Evolutionary conservation across 2,113 vertebrate species (phyloP), one percentile per base, ranked within the genome.

Genomic region (Aldabrachelys gigantea): DNA sequence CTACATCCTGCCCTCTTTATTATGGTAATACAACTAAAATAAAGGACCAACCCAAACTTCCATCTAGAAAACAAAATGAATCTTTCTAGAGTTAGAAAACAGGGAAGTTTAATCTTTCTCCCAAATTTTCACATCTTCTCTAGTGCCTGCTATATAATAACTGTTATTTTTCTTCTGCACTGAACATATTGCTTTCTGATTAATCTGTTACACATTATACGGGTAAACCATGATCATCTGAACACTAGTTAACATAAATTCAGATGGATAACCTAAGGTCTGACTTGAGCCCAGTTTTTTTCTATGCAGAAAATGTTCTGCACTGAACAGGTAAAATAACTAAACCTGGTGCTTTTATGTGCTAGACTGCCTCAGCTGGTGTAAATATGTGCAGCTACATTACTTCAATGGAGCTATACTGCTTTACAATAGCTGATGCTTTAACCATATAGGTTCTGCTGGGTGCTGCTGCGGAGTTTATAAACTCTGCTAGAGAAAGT

Each of bases 101-200:
- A 94, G 82, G 53, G 54, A 93, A 92, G 78, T 90, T 76, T 92
- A 84, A 95, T 94, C n/a, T 24, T 94, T 92, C 95, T 87, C 87
- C 49, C 8, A 59, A 47, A 52, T 79, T 41, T 29, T 47, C 12
- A 27, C 38, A 78, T 78, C 13, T 44, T 78, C 75, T 78, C 24
- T 78, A 25, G 44, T 25, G 47, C 27, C 75, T 4, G n/a, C 65
- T 38, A 47, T 5, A 76, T 24, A 78, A 85, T 50, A 83, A 84
- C 75, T 87, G 50, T 93, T 86, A 57, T 50, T 95, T 97, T 87
- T 88, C n/a, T 75, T 95, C 59, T 89, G 7, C 44, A 59, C 6
- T 85, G 88, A 84, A 54, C 88, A 22, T 38, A 24, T 13, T 82
- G 56, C 6, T 90, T 91, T 81, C 31, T 84, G 25, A 56, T 75